phyloP scores from a whole-genome alignment of 2,113 vertebrate species.

The Theristicus caerulescens region DNA sequence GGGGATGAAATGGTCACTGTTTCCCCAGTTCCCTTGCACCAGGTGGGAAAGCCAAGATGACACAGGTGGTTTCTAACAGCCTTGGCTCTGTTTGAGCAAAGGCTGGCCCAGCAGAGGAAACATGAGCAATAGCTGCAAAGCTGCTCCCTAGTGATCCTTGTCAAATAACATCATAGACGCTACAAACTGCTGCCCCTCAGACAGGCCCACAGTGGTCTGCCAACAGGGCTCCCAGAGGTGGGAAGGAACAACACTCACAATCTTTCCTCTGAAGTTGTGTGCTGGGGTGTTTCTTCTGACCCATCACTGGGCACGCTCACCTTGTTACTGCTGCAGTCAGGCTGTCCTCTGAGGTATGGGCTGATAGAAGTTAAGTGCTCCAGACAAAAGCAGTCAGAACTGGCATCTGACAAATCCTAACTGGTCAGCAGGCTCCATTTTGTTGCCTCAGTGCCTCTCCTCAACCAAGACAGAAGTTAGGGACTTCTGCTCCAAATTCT shows the following conservation, averaged over 20 bases:
- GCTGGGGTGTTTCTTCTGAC: neutral
- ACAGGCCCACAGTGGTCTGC: neutral
- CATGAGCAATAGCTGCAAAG: neutral
- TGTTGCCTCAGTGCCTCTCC: neutral
- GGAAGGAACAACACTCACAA: fast-evolving
- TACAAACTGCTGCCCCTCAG: neutral
- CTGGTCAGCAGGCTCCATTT: neutral
- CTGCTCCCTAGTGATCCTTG: neutral
- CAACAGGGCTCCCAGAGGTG: neutral
- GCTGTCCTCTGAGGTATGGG: neutral
- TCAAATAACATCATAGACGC: neutral
- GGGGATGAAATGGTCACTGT: neutral
- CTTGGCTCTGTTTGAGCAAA: neutral
- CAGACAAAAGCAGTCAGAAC: neutral
- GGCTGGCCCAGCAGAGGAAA: neutral
- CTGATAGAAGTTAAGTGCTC: no score
- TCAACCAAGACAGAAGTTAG: neutral
- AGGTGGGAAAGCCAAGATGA: neutral
- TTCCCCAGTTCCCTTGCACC: neutral
- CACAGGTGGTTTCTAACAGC: neutral
- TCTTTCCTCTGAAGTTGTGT: neutral
- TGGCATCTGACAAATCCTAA: neutral
- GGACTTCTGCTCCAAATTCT: neutral
- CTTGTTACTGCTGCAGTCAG: neutral
- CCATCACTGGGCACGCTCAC: no score